Evolutionary conservation across 2,888 invertebrate species (phyloP), one percentile per base, ranked within the genome.

Genomic region (Cerceris ruficornis): DNA sequence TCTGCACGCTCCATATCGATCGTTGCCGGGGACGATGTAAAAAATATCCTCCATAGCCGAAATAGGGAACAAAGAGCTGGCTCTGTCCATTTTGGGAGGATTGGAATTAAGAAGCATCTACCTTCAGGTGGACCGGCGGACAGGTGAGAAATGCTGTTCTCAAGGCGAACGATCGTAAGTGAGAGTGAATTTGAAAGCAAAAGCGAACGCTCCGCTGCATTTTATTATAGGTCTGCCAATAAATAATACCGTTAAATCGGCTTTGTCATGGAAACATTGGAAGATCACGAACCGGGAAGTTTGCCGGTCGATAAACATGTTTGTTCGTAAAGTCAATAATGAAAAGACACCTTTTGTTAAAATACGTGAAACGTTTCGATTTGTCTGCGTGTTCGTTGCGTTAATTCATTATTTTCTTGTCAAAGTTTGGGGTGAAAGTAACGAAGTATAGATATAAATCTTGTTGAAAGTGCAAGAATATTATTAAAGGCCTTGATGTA

Each of bases 161-260:
- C 80, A 77, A 83, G 77, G 82, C 65, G 39, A 77, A 52, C 69
- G 46, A 42, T 64, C 59, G 8, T 60, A 46, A 81, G 87, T 74
- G 86, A 88, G 86, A 88, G 88, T 84, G 86, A 88, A 85, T 86
- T 88, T 82, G 88, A 89, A 88, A 90, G 88, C 80, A 83, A 88
- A 75, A 84, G 82, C 84, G 80, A 72, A 17, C 68, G 65, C 57
- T 68, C 64, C 11, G 68, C 55, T 65, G 68, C 66, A 66, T 81
- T 81, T 84, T 77, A 83, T 76, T 71, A 58, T 42, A 49, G 49
- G 52, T n/a, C 58, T 57, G 65, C 55, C 77, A 69, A 78, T 79
- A 77, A 74, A 62, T 64, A 64, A 43, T 71, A 74, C 69, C 72
- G 73, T 70, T 74, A 66, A 76, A 77, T 79, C 58, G 69, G 72